Percentiles rank a stretch among this genome's conserved stretches.
These are phyloP conservation scores for Ochlodes sylvanus DNA, from an alignment of 2,888 invertebrate species.

Conservation along the genomic window DNA sequence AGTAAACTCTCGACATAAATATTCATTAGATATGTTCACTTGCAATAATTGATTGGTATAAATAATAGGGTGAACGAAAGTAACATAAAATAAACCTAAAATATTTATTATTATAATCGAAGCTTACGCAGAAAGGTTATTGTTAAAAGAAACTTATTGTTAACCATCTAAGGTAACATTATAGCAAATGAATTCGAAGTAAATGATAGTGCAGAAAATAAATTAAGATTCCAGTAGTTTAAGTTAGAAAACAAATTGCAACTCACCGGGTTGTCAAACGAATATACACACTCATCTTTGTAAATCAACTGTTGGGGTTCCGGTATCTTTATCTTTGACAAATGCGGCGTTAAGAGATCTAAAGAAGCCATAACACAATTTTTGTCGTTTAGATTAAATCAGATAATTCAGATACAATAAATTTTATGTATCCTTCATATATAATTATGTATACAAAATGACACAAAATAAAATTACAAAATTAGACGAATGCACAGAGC, in stretches of 20 bases:
- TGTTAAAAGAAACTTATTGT: background rate
- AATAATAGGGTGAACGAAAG: too few relatives aligned
- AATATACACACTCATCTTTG: constrained; percentile 99
- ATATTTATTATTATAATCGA: too few relatives aligned
- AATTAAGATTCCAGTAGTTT: constrained; percentile 37
- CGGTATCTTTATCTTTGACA: constrained; percentile 87
- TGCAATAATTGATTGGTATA: too few relatives aligned
- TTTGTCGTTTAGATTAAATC: constrained; percentile 16
- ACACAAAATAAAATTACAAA: background rate
- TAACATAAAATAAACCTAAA: too few relatives aligned
- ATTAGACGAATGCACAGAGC: too few relatives aligned
- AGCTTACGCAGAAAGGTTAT: too few relatives aligned
- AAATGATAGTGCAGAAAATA: constrained; percentile 10
- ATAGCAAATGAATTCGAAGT: background rate
- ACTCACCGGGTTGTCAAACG: constrained; percentile 98
- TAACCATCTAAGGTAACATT: background rate
- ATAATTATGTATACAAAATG: background rate
- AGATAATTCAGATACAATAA: constrained; percentile 11
- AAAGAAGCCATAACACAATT: constrained; percentile 78
- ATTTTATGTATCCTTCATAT: constrained; percentile 10
- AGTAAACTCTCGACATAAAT: too few relatives aligned
- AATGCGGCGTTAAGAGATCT: constrained; percentile 84
- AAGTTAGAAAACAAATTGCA: constrained; percentile 64
- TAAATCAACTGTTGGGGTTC: constrained; percentile 90
- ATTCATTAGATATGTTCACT: too few relatives aligned